Evolutionary conservation across 2,113 vertebrate genomes (phyloP).

Genomic region (Recurvirostra avosetta): DNA sequence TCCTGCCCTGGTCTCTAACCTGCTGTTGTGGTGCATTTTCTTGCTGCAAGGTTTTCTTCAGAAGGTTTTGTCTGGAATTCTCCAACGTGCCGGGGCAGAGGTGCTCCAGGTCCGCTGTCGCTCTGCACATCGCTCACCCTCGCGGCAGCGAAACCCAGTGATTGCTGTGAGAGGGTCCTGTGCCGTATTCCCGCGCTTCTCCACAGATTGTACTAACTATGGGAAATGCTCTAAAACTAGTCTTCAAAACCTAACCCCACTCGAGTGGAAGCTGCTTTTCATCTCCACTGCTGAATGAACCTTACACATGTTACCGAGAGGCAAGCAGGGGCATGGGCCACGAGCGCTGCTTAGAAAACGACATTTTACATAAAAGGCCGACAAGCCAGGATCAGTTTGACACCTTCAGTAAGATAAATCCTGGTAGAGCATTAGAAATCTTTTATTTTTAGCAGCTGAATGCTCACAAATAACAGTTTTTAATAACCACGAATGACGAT

Average conservation of each 20-base stretch:
- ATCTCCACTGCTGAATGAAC: not conserved
- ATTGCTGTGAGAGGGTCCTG: not conserved
- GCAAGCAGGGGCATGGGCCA: not conserved
- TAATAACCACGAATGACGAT: fast-evolving
- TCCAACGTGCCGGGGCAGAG: not conserved
- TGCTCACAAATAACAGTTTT: not conserved
- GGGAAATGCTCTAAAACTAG: not conserved
- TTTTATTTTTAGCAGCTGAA: not conserved
- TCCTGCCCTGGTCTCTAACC: not conserved
- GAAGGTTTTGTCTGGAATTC: not conserved
- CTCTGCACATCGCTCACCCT: not conserved
- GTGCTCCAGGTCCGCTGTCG: fast-evolving
- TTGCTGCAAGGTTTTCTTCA: not conserved
- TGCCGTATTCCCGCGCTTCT: not conserved
- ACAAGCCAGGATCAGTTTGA: not conserved
- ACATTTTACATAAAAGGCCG: not conserved
- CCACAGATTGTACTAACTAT: not conserved
- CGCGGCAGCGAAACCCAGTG: fast-evolving
- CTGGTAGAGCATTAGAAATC: not conserved
- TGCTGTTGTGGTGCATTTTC: not conserved
- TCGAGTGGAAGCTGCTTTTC: not conserved
- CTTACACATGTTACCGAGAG: not conserved
- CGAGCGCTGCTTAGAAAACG: fast-evolving
- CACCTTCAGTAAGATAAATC: not conserved
- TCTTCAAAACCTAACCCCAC: not conserved